Evolutionary conservation across 2,113 vertebrate species (phyloP).

Genomic region (Leucoraja erinaceus): DNA sequence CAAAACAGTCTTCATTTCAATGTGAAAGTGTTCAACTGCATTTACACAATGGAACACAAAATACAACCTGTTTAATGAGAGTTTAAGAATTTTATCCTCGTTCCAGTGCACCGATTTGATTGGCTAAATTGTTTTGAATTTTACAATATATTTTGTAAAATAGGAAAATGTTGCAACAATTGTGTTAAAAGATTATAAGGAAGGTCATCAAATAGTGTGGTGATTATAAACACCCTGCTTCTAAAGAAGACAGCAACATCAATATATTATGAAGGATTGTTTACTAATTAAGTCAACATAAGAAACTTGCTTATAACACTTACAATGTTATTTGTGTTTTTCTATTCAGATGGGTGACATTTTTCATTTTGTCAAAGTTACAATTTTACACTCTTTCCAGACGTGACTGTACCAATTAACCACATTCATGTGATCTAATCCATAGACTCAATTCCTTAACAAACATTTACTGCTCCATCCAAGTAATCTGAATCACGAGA

Average conservation of each 20-base stretch:
- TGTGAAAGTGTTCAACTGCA: background rate
- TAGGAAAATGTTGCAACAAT: slow-evolving; percentile 6
- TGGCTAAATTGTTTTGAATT: background rate
- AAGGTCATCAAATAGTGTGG: background rate
- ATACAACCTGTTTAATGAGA: background rate
- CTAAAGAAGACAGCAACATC: background rate
- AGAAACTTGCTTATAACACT: background rate
- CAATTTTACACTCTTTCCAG: background rate
- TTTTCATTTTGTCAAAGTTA: slow-evolving; percentile 3
- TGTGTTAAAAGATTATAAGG: slow-evolving; percentile 3
- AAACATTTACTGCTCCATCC: background rate
- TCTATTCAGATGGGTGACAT: background rate
- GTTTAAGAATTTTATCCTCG: background rate
- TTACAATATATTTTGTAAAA: slow-evolving; percentile 8
- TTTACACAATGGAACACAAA: slow-evolving; percentile 1
- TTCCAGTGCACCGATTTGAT: background rate
- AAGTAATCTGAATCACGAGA: background rate
- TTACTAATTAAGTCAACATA: background rate
- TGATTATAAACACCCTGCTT: background rate
- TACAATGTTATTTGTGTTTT: slow-evolving; percentile 28
- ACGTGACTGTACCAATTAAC: background rate
- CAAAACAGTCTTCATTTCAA: background rate
- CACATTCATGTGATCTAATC: background rate
- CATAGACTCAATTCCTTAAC: background rate
- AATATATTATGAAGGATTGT: background rate